Conservation (phyloP, 1,140 invertebrate species). For the Drosophila willistoni region DNA sequence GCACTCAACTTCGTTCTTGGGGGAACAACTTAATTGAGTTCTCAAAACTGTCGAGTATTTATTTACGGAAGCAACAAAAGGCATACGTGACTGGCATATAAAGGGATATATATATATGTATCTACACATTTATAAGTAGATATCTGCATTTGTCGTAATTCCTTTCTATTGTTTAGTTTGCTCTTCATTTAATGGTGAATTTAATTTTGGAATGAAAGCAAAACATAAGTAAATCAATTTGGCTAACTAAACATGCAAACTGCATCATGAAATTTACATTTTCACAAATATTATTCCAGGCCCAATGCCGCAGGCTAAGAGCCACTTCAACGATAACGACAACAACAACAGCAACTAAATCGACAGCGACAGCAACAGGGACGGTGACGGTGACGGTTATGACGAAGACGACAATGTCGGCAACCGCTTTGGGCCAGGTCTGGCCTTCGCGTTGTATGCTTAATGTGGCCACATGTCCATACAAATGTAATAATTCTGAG, state of each 20-base stretch:
- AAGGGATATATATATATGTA: not conserved
- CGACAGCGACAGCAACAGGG: not conserved
- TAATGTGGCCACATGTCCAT: slow-evolving; percentile 74
- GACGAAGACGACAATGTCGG: slow-evolving; percentile 3
- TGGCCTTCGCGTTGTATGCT: slow-evolving; percentile 69
- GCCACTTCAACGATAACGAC: slow-evolving; percentile 31
- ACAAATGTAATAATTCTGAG: slow-evolving; percentile 75
- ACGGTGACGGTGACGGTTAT: too few relatives aligned
- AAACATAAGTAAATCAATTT: slow-evolving; percentile 73
- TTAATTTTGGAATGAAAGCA: slow-evolving; percentile 63
- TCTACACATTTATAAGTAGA: not conserved
- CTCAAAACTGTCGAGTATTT: slow-evolving; percentile 56
- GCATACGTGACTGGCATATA: slow-evolving; percentile 54
- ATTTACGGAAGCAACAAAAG: slow-evolving; percentile 52
- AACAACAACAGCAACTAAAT: not conserved
- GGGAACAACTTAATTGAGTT: slow-evolving; percentile 56
- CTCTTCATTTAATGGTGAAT: slow-evolving; percentile 39
- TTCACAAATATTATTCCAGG: slow-evolving; percentile 68
- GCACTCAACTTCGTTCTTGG: slow-evolving; percentile 19
- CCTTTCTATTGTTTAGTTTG: slow-evolving; percentile 38
- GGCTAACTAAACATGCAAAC: slow-evolving; percentile 54
- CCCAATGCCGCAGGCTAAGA: slow-evolving; percentile 34
- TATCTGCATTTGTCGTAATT: slow-evolving; percentile 17
- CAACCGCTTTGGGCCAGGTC: slow-evolving; percentile 44
- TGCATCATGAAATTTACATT: slow-evolving; percentile 56